phyloP scores from a whole-genome alignment of 2,113 vertebrate species.

The Solenodon paradoxus region DNA sequence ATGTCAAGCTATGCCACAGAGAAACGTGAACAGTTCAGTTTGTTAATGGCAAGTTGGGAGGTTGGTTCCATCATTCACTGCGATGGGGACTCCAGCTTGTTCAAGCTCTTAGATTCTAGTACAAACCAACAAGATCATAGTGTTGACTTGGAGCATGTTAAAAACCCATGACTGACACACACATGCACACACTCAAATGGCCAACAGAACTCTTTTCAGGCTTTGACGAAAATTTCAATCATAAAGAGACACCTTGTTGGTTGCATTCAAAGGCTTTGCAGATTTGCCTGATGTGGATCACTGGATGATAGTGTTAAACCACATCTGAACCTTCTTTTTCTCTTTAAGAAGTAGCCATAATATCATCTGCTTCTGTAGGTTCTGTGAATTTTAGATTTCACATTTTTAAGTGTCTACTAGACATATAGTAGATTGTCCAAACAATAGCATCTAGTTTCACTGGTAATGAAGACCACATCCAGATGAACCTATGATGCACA shows the following conservation, averaged over 20 bases:
- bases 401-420: neutral
- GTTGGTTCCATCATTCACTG: slow-evolving; percentile 34
- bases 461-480: slow-evolving; percentile 36
- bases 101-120: neutral
- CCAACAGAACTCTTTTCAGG: neutral
- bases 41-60: slow-evolving; percentile 53
- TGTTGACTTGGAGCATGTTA: neutral
- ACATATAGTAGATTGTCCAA: neutral
- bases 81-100: neutral
- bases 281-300: neutral
- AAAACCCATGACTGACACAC: no score
- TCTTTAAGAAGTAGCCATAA: neutral
- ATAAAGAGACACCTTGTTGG: neutral
- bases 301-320: neutral
- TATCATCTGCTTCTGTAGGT: neutral
- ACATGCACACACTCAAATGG: no score
- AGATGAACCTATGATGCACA: slow-evolving; percentile 26
- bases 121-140: neutral
- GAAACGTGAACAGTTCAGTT: slow-evolving; percentile 54
- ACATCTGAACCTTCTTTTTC: neutral
- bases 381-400: neutral
- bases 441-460: neutral
- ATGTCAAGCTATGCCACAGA: slow-evolving; percentile 59
- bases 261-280: neutral
- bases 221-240: neutral